A percentile compares a stretch with the other conserved stretches of the same genome.
These are phyloP conservation scores for Rhamphomyia laevipes DNA, from an alignment of 2,888 invertebrate genomes.

Conservation along the genomic window DNA sequence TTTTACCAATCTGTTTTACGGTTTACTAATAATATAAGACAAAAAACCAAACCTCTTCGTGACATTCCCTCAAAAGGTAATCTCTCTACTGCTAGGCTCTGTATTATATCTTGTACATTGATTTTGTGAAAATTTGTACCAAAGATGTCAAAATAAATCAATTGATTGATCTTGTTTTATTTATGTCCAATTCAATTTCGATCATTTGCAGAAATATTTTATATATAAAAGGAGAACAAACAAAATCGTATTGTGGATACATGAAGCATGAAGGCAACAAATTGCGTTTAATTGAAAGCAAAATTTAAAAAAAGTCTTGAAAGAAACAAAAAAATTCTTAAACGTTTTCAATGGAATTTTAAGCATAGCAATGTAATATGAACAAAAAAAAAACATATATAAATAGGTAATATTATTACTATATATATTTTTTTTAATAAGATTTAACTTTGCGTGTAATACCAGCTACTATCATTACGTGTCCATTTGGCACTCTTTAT, in stretches of 20 bases:
- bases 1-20: too few relatives aligned
- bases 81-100: too few relatives aligned
- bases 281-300: conserved; percentile 23
- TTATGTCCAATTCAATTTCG: conserved; percentile 39
- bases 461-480: neutral
- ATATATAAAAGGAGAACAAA: too few relatives aligned
- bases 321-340: neutral
- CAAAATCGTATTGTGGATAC: too few relatives aligned
- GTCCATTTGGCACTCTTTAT: neutral
- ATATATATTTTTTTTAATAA: neutral
- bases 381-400: too few relatives aligned
- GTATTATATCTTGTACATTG: too few relatives aligned
- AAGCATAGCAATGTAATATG: too few relatives aligned
- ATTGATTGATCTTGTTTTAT: conserved; percentile 40
- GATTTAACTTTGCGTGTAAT: neutral
- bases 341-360: neutral
- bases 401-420: too few relatives aligned
- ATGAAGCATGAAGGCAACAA: conserved; percentile 10
- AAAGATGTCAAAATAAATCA: conserved; percentile 37
- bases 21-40: too few relatives aligned
- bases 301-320: neutral
- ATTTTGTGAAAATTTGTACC: too few relatives aligned
- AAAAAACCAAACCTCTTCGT: too few relatives aligned
- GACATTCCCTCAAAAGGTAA: too few relatives aligned
- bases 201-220: conserved; percentile 21